A percentile compares a stretch with the other conserved stretches of the same genome.
phyloP scores from a whole-genome alignment of 1,140 invertebrate genomes.

The Diachasma alloeum region DNA sequence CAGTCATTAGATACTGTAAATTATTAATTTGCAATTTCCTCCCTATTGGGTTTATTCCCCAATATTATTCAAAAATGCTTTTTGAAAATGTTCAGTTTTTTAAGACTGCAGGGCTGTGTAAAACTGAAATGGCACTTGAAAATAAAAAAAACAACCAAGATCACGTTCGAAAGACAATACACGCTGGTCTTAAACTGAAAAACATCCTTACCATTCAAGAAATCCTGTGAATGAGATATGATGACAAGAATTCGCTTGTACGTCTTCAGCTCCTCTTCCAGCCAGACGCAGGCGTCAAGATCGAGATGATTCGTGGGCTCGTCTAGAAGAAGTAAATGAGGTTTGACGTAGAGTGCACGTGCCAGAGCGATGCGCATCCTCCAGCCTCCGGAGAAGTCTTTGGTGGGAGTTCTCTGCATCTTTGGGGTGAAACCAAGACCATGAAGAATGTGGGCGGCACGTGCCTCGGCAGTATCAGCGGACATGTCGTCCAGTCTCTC shows the following conservation, averaged over 20 bases:
- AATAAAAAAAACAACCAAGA: too few relatives aligned
- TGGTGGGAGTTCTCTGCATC: slow-evolving; percentile 93
- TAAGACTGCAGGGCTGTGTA: too few relatives aligned
- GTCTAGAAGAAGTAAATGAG: slow-evolving; percentile 92
- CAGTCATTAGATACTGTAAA: too few relatives aligned
- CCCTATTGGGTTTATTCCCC: too few relatives aligned
- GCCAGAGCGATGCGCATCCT: slow-evolving; percentile 99
- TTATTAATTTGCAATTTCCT: too few relatives aligned
- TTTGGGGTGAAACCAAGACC: slow-evolving; percentile 95
- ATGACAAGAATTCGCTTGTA: slow-evolving; percentile 98
- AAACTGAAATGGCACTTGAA: too few relatives aligned
- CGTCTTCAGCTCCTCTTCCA: slow-evolving; percentile 96
- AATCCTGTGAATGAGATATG: slow-evolving; percentile 99
- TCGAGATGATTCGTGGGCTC: slow-evolving; percentile 99
- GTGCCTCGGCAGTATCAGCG: slow-evolving; percentile 92
- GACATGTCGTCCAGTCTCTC: slow-evolving; percentile 97
- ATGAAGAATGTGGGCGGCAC: slow-evolving; percentile 93
- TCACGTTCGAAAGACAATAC: too few relatives aligned
- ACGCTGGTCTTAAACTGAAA: background rate
- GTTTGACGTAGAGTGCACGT: slow-evolving; percentile 88
- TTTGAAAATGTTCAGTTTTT: too few relatives aligned
- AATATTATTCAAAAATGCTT: too few relatives aligned
- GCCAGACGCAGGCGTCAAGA: slow-evolving; percentile 99
- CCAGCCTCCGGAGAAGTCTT: slow-evolving; percentile 98
- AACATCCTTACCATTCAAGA: slow-evolving; percentile 79